Evolutionary conservation across 2,797 vertebrate genomes (phyloP).

Genomic region (Catharus ustulatus): DNA sequence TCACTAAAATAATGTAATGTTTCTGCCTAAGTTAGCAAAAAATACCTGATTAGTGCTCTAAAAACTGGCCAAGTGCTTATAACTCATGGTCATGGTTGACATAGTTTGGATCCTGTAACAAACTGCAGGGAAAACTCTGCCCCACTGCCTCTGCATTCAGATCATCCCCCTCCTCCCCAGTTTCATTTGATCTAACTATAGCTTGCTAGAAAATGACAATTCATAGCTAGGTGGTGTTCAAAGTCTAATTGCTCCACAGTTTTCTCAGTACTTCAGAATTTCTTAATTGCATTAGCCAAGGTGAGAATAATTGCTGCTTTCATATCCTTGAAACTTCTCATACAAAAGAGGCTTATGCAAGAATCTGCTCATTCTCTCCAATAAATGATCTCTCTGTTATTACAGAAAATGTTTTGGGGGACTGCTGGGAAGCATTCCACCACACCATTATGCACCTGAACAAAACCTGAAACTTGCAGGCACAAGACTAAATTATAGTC

Average conservation of each 20-base stretch:
- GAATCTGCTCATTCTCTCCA: slow-evolving; percentile 53
- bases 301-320: slow-evolving; percentile 69
- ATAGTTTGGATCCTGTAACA: not conserved
- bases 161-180: not conserved
- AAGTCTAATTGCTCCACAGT: slow-evolving; percentile 51
- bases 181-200: slow-evolving; percentile 50
- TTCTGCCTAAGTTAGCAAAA: slow-evolving; percentile 38
- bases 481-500: slow-evolving; percentile 65
- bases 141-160: not conserved
- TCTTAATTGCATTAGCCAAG: slow-evolving; percentile 69
- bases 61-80: not conserved
- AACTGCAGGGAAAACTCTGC: not conserved
- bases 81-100: not conserved
- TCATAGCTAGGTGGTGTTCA: slow-evolving; percentile 41
- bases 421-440: slow-evolving; percentile 59
- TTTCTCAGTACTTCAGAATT: slow-evolving; percentile 49
- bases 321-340: slow-evolving; percentile 48
- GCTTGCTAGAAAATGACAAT: slow-evolving; percentile 24
- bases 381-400: slow-evolving; percentile 65
- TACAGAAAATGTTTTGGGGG: slow-evolving; percentile 39
- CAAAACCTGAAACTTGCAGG: slow-evolving; percentile 60
- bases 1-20: not conserved
- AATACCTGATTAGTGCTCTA: not conserved
- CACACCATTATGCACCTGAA: slow-evolving; percentile 51
- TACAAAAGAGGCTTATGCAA: slow-evolving; percentile 68